Percentiles rank a stretch among this genome's conserved stretches.
phyloP scores from a whole-genome alignment of 1,140 invertebrate species.

The Pseudomyrmex dendroicus region DNA sequence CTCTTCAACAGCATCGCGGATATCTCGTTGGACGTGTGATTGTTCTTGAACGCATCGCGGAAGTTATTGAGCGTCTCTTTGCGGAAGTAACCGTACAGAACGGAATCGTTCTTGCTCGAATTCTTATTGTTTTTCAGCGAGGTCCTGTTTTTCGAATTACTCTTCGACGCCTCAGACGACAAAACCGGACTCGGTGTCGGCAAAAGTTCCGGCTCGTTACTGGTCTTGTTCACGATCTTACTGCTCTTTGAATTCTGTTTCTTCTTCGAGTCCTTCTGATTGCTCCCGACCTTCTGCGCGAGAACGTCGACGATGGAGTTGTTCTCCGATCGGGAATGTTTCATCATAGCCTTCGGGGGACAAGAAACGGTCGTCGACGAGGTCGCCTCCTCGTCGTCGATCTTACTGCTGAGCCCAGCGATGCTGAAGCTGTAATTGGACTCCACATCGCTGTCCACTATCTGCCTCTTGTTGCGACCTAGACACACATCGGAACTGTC shows the following conservation, averaged over 20 bases:
- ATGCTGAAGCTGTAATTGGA: conserved; percentile 88
- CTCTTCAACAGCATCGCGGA: conserved; percentile 90
- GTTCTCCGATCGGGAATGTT: conserved; percentile 80
- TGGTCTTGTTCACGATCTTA: conserved; percentile 76
- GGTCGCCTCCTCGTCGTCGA: conserved; percentile 89
- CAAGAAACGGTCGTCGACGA: conserved; percentile 87
- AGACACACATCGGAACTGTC: conserved; percentile 83
- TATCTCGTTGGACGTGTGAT: conserved; percentile 87
- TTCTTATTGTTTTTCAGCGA: conserved; percentile 84
- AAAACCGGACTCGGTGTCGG: conserved; percentile 85
- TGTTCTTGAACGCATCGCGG: conserved; percentile 89
- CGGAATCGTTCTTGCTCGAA: conserved; percentile 86
- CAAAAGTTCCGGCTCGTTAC: conserved; percentile 87
- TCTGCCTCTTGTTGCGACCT: conserved; percentile 76
- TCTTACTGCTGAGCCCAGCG: conserved; percentile 86
- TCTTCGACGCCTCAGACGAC: conserved; percentile 79
- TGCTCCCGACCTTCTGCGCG: conserved; percentile 87
- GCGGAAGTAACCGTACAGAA: conserved; percentile 88
- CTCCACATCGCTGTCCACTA: conserved; percentile 88
- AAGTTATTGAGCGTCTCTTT: conserved; percentile 90
- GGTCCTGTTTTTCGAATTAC: conserved; percentile 82
- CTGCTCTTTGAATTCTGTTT: conserved; percentile 69
- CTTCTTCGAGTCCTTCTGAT: conserved; percentile 86
- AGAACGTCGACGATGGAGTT: conserved; percentile 88
- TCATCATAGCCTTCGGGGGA: conserved; percentile 80